Conservation (phyloP, 2,888 invertebrate genomes). For the Coelinius sp. region DNA sequence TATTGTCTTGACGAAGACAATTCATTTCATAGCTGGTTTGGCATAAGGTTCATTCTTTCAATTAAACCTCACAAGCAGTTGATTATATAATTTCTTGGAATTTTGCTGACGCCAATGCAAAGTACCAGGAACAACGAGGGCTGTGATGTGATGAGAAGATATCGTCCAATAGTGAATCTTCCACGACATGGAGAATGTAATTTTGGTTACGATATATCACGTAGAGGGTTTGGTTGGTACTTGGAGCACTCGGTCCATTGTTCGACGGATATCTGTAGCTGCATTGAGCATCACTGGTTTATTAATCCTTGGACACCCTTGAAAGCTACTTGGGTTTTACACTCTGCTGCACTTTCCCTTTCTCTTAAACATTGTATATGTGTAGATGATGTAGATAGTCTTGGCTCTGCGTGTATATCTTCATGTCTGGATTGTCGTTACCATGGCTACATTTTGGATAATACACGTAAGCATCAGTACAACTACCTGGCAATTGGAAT, state of each 20-base stretch:
- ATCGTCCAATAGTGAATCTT: constrained; percentile 22
- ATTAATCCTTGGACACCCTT: constrained; percentile 61
- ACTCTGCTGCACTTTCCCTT: constrained; percentile 45
- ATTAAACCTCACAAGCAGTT: not conserved
- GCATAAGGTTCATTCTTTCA: constrained; percentile 18
- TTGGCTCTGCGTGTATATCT: constrained; percentile 33
- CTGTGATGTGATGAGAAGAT: not conserved
- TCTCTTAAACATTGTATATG: constrained; percentile 28
- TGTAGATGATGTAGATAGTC: no score
- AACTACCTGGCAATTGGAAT: not conserved
- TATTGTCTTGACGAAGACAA: constrained; percentile 40
- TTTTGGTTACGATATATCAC: constrained; percentile 60
- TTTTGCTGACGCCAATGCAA: not conserved
- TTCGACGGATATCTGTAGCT: constrained; percentile 47
- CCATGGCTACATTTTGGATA: constrained; percentile 28
- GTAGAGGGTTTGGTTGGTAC: constrained; percentile 31
- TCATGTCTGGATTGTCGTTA: constrained; percentile 35
- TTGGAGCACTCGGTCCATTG: constrained; percentile 39
- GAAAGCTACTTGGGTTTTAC: constrained; percentile 53
- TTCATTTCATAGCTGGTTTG: constrained; percentile 9
- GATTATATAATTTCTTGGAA: constrained; percentile 16
- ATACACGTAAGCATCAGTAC: not conserved
- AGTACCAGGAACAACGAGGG: not conserved
- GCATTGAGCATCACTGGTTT: constrained; percentile 59
- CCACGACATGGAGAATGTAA: constrained; percentile 54